Base-by-base conservation (phyloP, 2,797 vertebrate species). In the Phoeniculus purpureus region DNA sequence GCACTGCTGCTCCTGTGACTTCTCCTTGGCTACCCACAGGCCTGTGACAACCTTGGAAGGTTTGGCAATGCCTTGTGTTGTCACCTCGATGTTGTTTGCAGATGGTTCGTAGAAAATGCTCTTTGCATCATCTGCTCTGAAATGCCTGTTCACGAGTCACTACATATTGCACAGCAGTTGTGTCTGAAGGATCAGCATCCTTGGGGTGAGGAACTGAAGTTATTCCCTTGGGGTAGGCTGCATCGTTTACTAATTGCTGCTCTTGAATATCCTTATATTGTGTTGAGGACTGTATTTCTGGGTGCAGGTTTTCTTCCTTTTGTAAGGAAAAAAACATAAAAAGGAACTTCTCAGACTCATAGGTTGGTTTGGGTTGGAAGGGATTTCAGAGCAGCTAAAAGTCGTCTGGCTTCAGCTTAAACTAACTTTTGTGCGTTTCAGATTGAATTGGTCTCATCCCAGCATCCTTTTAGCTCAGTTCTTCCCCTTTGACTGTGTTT, bases 61-160 rank as follows among this genome's bases (percentile, higher is more conserved):
- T 56, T 6, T 40, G 31, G 43, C 50, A 43, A 60, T 4, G 19
- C 2, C 0, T 62, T 68, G 13, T 40, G 1, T 7, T 25, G 0
- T 32, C 72, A 12, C 15, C 56, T 70, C 65, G 55, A 9, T 16
- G 2, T 50, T 51, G 27, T 66, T 84, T 79, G 71, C 32, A 34
- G 26, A 43, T 60, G 3, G 1, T 56, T 76, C 58, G 15, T 40
- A 47, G 40, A 70, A 55, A 26, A 27, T 3, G 37, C 3, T 45
- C 2, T 67, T 40, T 83, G 77, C 52, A 17, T 48, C 25, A 37
- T 77, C 71, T 72, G n/a, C 34, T 55, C 67, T 62, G 68, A 85
- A 78, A 51, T 4, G 1, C 23, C 37, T 72, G 52, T 79, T 77
- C 71, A 22, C 31, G 12, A 34, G 52, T 29, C 25, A 3, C 34